Base-by-base conservation (phyloP, 2,797 vertebrate genomes). In the Orientallactaga sibirica region DNA sequence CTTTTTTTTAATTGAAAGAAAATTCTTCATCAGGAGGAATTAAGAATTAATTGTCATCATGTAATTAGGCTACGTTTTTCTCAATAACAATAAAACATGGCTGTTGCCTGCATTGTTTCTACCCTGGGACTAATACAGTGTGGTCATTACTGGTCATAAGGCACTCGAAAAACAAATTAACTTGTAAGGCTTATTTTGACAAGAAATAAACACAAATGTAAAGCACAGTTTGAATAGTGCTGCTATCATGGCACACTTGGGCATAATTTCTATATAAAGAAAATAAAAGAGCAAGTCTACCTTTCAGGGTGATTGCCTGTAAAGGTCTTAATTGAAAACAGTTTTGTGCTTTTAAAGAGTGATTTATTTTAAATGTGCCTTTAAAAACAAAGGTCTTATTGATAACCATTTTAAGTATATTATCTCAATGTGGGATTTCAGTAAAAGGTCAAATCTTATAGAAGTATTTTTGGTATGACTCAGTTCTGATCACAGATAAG, bases 391-490 rank as follows among this genome's bases (percentile, higher is more conserved):
- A 98, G 97, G 98, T 97, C 96, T 97, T 97, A 97, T 98, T 97
- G 97, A 98, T 98, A 97, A 97, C 96, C 92, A 97, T 97, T 98
- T 98, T 96, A 98, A 98, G 96, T 97, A 95, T 97, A 97, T 98
- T 98, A 97, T 98, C 97, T 98, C 96, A 98, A 98, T 98, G 98
- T 98, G 98, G 98, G 97, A 94, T 98, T 98, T 97, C 98, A 98
- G 97, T 98, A 98, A 99, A 99, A 99, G 98, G 98, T 99, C 98
- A 99, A 97, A 98, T 98, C 98, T 98, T 98, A 98, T 98, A 98
- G 98, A 98, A 98, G 98, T 98, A 98, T 98, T 98, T 98, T 98
- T 98, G 98, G 95, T 98, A 98, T 99, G 98, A 99, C 97, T 99
- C 98, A 99, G 93, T 97, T 98, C 96, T 98, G 98, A 98, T 98